Base-by-base conservation (phyloP, 2,797 vertebrate species). In the Staurois parvus region DNA sequence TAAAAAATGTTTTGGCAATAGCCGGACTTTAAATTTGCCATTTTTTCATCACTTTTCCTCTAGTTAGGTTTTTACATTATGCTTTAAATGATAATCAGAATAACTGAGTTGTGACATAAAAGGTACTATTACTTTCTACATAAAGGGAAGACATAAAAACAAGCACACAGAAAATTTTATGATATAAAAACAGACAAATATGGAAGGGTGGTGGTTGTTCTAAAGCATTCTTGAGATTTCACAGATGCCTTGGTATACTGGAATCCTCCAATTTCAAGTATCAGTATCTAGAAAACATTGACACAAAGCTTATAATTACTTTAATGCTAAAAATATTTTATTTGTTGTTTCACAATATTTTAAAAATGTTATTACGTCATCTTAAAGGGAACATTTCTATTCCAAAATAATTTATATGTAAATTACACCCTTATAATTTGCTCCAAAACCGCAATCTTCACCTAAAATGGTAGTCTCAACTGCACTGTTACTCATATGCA, bases 201-300 rank as follows among this genome's bases (percentile, higher is more conserved):
- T 72, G 72, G 85, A 26, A 76, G 72, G 85, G 84, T 81, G 70
- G 59, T 17, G 0, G 0, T 93, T 93, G 90, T 91, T 93, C 92
- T 86, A 92, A 92, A 89, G 91, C 90, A 89, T 88, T 89, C 91
- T 94, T 91, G 91, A 93, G 88, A 90, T 72, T 79, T 84, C 74
- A 66, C 29, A 91, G 72, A 21, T 91, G 88, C 48, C 48, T 52
- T 52, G 48, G 48, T 52, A 52, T 52, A 21, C 48, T 21, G 48
- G 48, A 15, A 2, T 75, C 40, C 11, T 72, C 76, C 75, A 88
- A 85, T 80, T 84, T 90, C 92, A 91, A 93, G 92, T 92, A 0
- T 94, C 89, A 95, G 92, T 95, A 95, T 93, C 94, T 95, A 88
- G 12, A 89, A 88, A 45, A 84, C 77, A 90, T 40, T 26, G 84